phyloP scores from a whole-genome alignment of 2,113 vertebrate genomes.

The Sorex fumeus region DNA sequence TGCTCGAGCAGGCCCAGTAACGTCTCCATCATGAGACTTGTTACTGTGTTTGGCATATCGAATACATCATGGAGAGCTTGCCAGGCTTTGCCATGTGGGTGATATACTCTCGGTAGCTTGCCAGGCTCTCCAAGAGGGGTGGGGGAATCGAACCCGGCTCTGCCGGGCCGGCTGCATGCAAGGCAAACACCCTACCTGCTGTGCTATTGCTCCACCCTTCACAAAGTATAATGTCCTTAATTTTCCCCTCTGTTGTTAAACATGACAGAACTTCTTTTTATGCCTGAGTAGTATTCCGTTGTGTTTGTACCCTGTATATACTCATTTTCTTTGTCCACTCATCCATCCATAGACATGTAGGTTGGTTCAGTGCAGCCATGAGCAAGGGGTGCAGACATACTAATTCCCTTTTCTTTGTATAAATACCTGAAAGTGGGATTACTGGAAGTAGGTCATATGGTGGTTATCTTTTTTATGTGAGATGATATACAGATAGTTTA shows the following conservation, averaged over 20 bases:
- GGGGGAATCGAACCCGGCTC: no score
- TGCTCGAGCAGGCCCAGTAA: no score
- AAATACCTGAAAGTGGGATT: not conserved
- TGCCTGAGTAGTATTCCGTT: not conserved
- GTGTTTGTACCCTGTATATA: not conserved
- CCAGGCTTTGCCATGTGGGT: no score
- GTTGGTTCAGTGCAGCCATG: not conserved
- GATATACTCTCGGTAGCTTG: no score
- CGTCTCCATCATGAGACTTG: no score
- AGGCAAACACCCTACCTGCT: no score
- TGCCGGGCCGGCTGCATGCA: no score
- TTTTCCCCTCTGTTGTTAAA: not conserved
- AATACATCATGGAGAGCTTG: no score
- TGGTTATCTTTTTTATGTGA: slow-evolving; percentile 17
- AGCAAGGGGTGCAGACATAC: not conserved
- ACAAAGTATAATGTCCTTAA: not conserved
- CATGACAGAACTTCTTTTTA: slow-evolving; percentile 1
- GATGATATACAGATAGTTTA: not conserved
- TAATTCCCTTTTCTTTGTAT: not conserved
- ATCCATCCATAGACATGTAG: not conserved
- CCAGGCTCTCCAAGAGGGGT: no score
- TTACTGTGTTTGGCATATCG: no score
- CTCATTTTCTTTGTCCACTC: not conserved
- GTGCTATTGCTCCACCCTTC: no score
- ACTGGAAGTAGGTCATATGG: not conserved